Conservation (phyloP, 2,888 invertebrate genomes). For the Caenorhabditis wallacei region DNA sequence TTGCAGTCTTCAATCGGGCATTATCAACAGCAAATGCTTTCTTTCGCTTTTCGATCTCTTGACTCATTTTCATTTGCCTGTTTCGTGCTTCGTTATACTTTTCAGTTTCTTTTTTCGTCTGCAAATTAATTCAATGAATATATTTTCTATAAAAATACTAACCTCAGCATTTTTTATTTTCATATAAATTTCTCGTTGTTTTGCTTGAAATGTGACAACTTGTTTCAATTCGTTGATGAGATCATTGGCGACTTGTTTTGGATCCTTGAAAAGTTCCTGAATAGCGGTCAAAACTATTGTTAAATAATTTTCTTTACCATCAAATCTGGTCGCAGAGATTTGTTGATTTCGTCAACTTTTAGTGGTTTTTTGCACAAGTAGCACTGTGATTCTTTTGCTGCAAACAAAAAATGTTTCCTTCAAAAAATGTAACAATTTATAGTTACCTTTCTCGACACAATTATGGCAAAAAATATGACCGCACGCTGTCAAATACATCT, state of each 20-base stretch:
- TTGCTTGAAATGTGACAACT: slow-evolving; percentile 37
- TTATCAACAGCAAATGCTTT: slow-evolving; percentile 15
- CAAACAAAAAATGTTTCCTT: background rate
- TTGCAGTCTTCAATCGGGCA: slow-evolving; percentile 28
- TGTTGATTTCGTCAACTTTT: slow-evolving; percentile 35
- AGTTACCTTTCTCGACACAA: slow-evolving; percentile 25
- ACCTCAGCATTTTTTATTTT: slow-evolving; percentile 32
- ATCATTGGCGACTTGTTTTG: slow-evolving; percentile 11
- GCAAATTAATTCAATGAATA: too few relatives aligned
- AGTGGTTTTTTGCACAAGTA: slow-evolving; percentile 41
- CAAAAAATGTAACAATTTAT: background rate
- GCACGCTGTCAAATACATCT: slow-evolving; percentile 37
- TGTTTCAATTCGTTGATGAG: slow-evolving; percentile 20
- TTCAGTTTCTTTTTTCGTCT: slow-evolving; percentile 33
- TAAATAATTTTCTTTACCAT: slow-evolving; percentile 17
- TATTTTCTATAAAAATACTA: background rate
- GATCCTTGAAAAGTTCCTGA: slow-evolving; percentile 49
- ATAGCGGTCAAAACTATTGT: slow-evolving; percentile 5
- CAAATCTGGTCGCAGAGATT: slow-evolving; percentile 22
- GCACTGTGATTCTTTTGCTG: slow-evolving; percentile 31
- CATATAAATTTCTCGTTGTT: slow-evolving; percentile 51
- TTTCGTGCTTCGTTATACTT: slow-evolving; percentile 15
- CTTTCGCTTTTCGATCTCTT: slow-evolving; percentile 46
- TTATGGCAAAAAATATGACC: slow-evolving; percentile 48
- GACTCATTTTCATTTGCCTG: slow-evolving; percentile 12